Conservation (phyloP, 2,888 invertebrate genomes). For the Synergus laeviventris region DNA sequence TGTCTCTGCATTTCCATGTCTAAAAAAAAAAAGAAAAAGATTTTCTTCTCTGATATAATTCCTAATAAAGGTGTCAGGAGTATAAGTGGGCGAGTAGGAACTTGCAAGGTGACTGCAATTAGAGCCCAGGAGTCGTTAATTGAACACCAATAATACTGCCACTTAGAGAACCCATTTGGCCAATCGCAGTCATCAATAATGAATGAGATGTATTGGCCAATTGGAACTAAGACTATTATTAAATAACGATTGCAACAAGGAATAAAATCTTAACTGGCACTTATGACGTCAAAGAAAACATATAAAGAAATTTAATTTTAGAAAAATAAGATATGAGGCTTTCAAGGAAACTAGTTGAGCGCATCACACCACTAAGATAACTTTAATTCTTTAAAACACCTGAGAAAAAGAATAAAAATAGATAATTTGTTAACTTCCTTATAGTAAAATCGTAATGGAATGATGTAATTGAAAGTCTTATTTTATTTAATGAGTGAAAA, state of each 20-base stretch:
- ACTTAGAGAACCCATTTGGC: slow-evolving; percentile 16
- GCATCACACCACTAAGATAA: too few species aligned
- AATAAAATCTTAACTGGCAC: slow-evolving; percentile 3
- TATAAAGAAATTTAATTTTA: background rate
- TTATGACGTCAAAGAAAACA: background rate
- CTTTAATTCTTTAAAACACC: background rate
- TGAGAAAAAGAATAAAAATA: background rate
- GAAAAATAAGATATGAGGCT: background rate
- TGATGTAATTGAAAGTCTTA: background rate
- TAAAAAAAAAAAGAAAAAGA: background rate
- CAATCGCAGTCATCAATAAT: slow-evolving; percentile 30
- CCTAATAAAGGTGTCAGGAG: slow-evolving; percentile 31
- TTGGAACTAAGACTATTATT: slow-evolving; percentile 21
- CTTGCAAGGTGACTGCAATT: slow-evolving; percentile 54
- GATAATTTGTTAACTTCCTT: background rate
- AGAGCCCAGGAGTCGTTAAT: slow-evolving; percentile 53
- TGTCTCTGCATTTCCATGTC: background rate
- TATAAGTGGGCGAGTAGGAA: slow-evolving; percentile 7
- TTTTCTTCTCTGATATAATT: background rate
- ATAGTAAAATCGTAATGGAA: background rate
- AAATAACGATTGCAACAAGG: background rate
- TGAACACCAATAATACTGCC: slow-evolving; percentile 49
- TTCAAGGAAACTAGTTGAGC: too few species aligned
- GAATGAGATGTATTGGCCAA: slow-evolving; percentile 15
- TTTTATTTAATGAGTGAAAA: background rate